phyloP scores from a whole-genome alignment of 2,113 vertebrate genomes.

The Siniperca knerii region DNA sequence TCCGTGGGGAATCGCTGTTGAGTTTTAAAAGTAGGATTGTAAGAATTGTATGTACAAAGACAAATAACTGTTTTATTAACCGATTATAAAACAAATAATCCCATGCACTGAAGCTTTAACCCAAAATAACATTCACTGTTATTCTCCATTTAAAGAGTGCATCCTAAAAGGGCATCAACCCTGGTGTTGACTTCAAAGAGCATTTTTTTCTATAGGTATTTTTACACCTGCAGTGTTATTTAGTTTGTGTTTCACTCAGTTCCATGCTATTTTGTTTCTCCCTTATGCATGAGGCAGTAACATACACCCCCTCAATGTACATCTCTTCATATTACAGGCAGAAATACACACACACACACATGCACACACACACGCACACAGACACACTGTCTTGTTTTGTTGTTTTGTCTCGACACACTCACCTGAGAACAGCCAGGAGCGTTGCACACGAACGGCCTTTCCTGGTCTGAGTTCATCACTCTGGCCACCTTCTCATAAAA shows the following conservation, averaged over 20 bases:
- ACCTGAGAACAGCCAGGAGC: slow-evolving; percentile 99
- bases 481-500: slow-evolving; percentile 97
- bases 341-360: slow-evolving; percentile 20
- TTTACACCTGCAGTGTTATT: slow-evolving; percentile 45
- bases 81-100: not conserved
- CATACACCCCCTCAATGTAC: slow-evolving; percentile 35
- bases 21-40: slow-evolving; percentile 51
- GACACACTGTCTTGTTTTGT: not conserved
- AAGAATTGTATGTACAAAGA: not conserved
- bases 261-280: slow-evolving; percentile 51
- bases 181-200: slow-evolving; percentile 22
- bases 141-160: not conserved
- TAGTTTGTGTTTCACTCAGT: slow-evolving; percentile 43
- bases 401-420: slow-evolving; percentile 76
- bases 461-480: slow-evolving; percentile 99
- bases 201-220: slow-evolving; percentile 18
- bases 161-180: slow-evolving; percentile 2
- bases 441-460: slow-evolving; percentile 97
- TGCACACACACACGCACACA: not conserved
- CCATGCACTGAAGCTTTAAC: not conserved
- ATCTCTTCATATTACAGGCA: slow-evolving; percentile 65
- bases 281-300: slow-evolving; percentile 24
- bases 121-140: not conserved
- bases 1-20: slow-evolving; percentile 97
- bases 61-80: not conserved